Base-by-base conservation (phyloP, 2,888 invertebrate genomes). In the Adela reaumurella region DNA sequence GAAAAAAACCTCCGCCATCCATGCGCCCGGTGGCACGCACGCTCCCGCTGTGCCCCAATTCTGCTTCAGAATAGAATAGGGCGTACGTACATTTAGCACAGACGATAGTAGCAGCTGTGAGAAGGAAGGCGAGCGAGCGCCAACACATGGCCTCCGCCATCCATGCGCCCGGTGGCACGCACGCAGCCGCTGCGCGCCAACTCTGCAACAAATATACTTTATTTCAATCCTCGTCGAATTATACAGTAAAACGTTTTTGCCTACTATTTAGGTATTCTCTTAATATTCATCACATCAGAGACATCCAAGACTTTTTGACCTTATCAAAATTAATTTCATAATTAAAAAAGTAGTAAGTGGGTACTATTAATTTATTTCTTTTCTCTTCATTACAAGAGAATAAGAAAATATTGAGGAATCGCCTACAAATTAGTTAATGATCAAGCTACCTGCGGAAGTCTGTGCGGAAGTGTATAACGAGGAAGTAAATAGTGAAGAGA, bases 1-100 rank as follows among this genome's bases (percentile, higher is more conserved):
- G n/a, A n/a, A n/a, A n/a, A n/a, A n/a, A n/a, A n/a, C 71, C 73
- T 67, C 66, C 70, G 74, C 78, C 78, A 78, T 78, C 77, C 78
- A 78, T 73, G 67, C 78, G 67, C 46, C 64, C 71, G 64, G 70
- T n/a, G 76, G 73, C 74, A 65, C 74, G n/a, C n/a, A n/a, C 78
- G 47, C 49, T 65, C 59, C 59, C 61, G 58, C 62, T 17, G 43
- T 17, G 6, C 43, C 6, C 43, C 6, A 24, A 5, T 10, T 5
- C 74, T 70, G 68, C 49, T 54, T 55, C 57, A 59, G 59, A 56
- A n/a, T n/a, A n/a, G n/a, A n/a, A n/a, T n/a, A n/a, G n/a, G n/a
- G n/a, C n/a, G n/a, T 57, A 72, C 77, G 68, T 63, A 78, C 78
- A 78, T 57, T 68, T 78, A 69, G 78, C 77, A 57, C 67, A 52